Percentiles rank a stretch among this genome's conserved stretches.
phyloP scores from a whole-genome alignment of 2,113 vertebrate species.

The Mixornis gularis region DNA sequence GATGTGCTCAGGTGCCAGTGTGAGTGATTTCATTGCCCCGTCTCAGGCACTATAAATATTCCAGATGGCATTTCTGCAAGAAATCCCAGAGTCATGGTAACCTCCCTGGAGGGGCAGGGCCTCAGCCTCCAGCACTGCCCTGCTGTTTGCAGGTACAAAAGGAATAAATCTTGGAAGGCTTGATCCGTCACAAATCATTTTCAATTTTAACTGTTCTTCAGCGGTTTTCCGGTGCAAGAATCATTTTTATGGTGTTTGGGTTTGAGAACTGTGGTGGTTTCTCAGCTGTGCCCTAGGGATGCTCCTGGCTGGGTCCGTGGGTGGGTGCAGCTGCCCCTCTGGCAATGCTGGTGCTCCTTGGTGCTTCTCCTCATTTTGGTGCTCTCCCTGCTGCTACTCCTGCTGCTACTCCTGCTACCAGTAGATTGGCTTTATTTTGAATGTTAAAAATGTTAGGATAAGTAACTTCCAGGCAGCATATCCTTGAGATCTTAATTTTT shows the following conservation, averaged over 20 bases:
- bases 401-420: neutral
- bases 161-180: neutral
- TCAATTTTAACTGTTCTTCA: neutral
- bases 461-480: neutral
- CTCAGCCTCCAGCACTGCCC: neutral
- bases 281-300: neutral
- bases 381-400: neutral
- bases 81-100: slow-evolving; percentile 42
- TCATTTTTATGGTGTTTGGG: rapidly evolving
- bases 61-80: neutral
- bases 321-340: neutral
- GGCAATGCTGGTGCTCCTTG: neutral
- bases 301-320: rapidly evolving
- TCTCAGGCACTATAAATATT: slow-evolving; percentile 36
- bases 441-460: neutral
- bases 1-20: neutral
- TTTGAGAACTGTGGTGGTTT: rapidly evolving
- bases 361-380: neutral
- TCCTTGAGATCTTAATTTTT: neutral
- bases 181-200: rapidly evolving
- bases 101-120: slow-evolving; percentile 1
- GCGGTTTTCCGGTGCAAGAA: neutral
- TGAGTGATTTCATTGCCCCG: neutral
- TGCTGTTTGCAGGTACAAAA: neutral
- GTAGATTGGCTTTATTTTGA: neutral